Base-by-base conservation (phyloP, 1,140 invertebrate genomes). In the Dreissena polymorpha region DNA sequence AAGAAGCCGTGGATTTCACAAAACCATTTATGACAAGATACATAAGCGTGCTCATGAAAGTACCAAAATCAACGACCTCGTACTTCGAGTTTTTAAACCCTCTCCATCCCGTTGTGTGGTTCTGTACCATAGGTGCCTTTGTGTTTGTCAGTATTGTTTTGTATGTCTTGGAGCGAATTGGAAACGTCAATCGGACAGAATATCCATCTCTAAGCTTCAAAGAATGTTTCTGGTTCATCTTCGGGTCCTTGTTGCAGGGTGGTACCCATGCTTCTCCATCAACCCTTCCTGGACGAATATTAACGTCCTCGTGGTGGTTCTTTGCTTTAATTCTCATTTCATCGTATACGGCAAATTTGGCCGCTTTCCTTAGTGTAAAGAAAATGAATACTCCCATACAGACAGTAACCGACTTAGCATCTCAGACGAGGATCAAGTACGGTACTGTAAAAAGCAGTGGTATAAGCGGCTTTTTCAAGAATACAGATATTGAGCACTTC, bases 401-500 rank as follows among this genome's bases (percentile, higher is more conserved):
- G 85, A 90, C 92, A 13, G 91, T 92, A 29, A 90, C 91, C 50
- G 93, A 93, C 81, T 71, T 93, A 23, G 91, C 92, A 23, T 90
- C 90, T 21, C 92, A 92, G 82, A 92, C 89, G 6, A 90, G 88
- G 70, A 92, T 93, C 25, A 90, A 90, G 84, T 93, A 92, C 76
- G 92, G 92, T 13, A 92, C 91, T 0, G 91, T 92, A 10, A 83
- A 88, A 70, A 87, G 88, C 73, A 92, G 90, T 72, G 90, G 91
- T 13, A 88, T 91, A 51, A 91, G 90, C 89, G 84, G 88, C 14
- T 91, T 92, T 75, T 91, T 93, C 64, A 91, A 92, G 96, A 97
- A 99, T 90, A n/a, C n/a, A n/a, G 98, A 97, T 93, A 98, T 99
- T 82, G 97, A 96, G 25, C 98, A 97, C 53, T 99, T 99, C 93